A percentile compares a stretch with the other conserved stretches of the same genome.
Evolutionary conservation across 2,113 vertebrate genomes (phyloP).

Genomic region (Seriola quinqueradiata): DNA sequence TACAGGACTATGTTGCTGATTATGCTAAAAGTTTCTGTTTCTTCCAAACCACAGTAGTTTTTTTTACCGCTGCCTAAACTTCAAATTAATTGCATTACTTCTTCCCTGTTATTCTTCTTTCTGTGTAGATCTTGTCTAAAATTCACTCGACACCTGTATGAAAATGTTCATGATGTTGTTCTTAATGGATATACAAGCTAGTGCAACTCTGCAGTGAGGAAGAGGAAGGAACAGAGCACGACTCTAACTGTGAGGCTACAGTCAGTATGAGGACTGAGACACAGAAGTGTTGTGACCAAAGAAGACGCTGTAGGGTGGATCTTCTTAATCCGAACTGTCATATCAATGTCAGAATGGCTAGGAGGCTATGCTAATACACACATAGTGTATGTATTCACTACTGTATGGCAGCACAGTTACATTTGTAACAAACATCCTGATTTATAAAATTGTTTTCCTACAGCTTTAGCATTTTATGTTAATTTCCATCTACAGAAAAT

Average conservation of each 20-base stretch:
- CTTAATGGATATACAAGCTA: neutral
- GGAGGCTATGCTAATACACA: slow-evolving; percentile 54
- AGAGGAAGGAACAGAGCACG: neutral
- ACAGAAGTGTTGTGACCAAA: slow-evolving; percentile 57
- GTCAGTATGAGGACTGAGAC: slow-evolving; percentile 33
- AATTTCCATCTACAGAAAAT: neutral
- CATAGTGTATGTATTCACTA: slow-evolving; percentile 8
- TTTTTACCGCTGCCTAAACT: neutral
- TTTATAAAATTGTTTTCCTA: neutral
- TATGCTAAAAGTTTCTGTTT: neutral
- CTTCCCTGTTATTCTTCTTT: neutral
- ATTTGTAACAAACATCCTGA: neutral
- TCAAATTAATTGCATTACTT: neutral
- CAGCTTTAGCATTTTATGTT: neutral
- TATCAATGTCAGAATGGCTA: slow-evolving; percentile 65
- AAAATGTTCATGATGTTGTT: neutral
- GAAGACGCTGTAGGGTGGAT: slow-evolving; percentile 58
- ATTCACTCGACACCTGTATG: neutral
- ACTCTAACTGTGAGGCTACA: slow-evolving; percentile 26
- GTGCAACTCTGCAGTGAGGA: neutral
- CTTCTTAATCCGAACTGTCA: slow-evolving; percentile 65
- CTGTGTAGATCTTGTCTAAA: neutral
- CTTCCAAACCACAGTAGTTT: neutral
- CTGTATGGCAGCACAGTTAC: slow-evolving; percentile 21
- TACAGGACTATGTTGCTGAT: neutral